Conservation (phyloP, 2,113 vertebrate species). For the Pycnonotus jocosus region DNA sequence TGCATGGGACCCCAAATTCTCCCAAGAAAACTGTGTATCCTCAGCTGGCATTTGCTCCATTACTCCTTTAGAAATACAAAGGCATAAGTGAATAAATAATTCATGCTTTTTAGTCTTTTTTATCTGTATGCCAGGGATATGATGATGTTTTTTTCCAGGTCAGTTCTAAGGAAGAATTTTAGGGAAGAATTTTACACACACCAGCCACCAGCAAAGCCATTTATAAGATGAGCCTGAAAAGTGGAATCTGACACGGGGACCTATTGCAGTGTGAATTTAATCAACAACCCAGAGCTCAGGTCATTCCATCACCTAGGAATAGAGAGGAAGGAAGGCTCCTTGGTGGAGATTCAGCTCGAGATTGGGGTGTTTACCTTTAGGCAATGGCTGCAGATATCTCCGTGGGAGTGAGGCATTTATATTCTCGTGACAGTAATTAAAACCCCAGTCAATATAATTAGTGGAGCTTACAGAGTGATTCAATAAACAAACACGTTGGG, state of each 20-base stretch:
- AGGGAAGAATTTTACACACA: rapidly evolving
- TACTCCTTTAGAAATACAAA: background rate
- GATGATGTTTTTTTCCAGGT: background rate
- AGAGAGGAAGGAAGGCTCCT: background rate
- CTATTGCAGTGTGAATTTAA: background rate
- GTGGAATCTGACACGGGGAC: background rate
- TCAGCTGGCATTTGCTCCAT: background rate
- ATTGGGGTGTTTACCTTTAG: background rate
- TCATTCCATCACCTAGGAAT: background rate
- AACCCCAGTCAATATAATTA: background rate
- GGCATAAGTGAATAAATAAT: background rate
- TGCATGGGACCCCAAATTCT: rapidly evolving
- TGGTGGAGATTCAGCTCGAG: background rate
- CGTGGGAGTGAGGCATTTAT: background rate
- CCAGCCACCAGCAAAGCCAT: background rate
- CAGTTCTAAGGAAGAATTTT: background rate
- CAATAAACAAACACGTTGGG: background rate
- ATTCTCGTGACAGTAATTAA: background rate
- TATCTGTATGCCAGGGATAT: background rate
- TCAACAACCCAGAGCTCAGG: background rate
- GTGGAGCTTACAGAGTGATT: background rate
- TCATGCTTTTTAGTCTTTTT: background rate
- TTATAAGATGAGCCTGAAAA: background rate
- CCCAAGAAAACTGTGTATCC: background rate
- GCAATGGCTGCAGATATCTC: background rate